Base-by-base conservation (phyloP, 2,113 vertebrate species). In the Gobiocypris rarus region DNA sequence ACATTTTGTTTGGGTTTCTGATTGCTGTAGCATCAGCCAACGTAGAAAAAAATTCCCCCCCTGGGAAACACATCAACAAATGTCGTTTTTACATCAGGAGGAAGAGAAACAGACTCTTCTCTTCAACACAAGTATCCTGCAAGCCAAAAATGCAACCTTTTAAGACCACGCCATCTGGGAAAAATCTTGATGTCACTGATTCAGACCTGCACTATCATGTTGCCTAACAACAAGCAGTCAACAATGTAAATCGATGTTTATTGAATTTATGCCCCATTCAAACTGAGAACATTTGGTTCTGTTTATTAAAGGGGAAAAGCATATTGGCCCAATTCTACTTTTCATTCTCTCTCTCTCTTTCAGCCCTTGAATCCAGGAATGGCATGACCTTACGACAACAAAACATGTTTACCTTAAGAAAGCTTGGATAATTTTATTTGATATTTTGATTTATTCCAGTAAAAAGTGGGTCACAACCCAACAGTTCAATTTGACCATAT, bases 191-290 rank as follows among this genome's bases (percentile, higher is more conserved):
- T 86, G 90, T 88, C 86, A 90, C 87, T 90, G 89, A 92, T 89
- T 93, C 86, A 87, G 87, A 89, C 88, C 82, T 73, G 87, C 85
- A 84, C 87, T 91, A 78, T 88, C 87, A 88, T 87, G 56, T 89
- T 91, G 87, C 91, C 75, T 85, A 82, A 92, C 87, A 89, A 88
- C 82, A 34, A 87, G 63, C 86, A 90, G 75, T 90, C 85, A 63
- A 87, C 77, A 83, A 90, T 89, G 86, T 89, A 89, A 92, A 92
- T 86, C 85, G 78, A 87, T 81, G 87, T 91, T 92, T 91, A 94
- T 93, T 93, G 87, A 92, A 91, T 91, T 92, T 86, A 91, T 91
- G 88, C 90, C 89, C 19, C 28, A 28, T 63, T 50, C 89, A 86
- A 90, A 88, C 91, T 89, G 77, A 91, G 90, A 87, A 88, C 90